Evolutionary conservation across 2,113 vertebrate genomes (phyloP).

Genomic region (Hyperopisus bebe): DNA sequence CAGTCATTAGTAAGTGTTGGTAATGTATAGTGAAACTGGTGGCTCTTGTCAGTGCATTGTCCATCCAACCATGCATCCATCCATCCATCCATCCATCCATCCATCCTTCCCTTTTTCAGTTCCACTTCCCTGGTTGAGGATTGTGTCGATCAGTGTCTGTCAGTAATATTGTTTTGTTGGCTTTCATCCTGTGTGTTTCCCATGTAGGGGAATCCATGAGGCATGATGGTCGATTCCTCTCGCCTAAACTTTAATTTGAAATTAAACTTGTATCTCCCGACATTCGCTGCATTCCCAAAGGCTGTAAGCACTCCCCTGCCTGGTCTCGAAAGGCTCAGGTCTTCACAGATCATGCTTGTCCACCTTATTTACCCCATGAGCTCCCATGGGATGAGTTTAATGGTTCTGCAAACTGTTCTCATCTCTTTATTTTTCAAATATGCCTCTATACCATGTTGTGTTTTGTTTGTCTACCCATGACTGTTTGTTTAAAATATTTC

Average conservation of each 20-base stretch:
- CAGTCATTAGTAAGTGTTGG: conserved; percentile 24
- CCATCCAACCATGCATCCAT: not conserved
- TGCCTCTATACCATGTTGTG: conserved; percentile 49
- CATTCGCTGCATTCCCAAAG: not conserved
- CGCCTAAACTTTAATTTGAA: not conserved
- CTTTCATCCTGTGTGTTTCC: not conserved
- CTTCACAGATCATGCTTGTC: not conserved
- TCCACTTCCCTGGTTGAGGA: not conserved
- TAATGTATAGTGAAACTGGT: not conserved
- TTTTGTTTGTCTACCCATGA: conserved; percentile 53
- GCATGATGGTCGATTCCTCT: not conserved
- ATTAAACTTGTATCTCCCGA: not conserved
- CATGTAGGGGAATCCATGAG: not conserved
- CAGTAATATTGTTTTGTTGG: not conserved
- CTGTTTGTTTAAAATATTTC: conserved; percentile 52
- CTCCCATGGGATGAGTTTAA: not conserved
- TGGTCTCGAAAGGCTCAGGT: not conserved
- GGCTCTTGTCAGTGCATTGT: not conserved
- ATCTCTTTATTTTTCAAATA: conserved; percentile 42
- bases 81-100: not conserved
- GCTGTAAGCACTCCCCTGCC: not conserved
- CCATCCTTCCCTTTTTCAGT: not conserved
- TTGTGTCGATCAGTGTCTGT: not conserved
- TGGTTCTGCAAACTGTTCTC: not conserved
- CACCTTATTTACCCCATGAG: not conserved